Conservation (phyloP, 1,140 invertebrate genomes). For the Aphidius gifuensis region DNA sequence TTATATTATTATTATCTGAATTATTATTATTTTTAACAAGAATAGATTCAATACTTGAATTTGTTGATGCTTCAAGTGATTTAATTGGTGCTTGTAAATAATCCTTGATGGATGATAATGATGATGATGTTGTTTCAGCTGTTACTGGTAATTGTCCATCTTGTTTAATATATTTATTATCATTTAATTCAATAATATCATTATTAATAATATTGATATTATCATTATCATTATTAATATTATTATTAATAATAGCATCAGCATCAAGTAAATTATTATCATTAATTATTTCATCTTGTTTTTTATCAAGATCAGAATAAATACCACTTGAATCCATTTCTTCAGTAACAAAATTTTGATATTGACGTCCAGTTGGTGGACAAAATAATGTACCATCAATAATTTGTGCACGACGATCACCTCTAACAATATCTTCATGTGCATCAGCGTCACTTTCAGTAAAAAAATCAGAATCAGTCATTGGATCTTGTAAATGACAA, state of each 20-base stretch:
- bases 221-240: not conserved
- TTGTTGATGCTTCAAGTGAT: too few species aligned
- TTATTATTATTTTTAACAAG: too few species aligned
- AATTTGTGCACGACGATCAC: slow-evolving; percentile 62
- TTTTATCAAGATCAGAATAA: slow-evolving; percentile 76
- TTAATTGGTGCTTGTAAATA: too few species aligned
- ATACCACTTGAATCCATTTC: slow-evolving; percentile 84
- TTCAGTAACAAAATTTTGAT: slow-evolving; percentile 56
- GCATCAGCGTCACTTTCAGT: slow-evolving; percentile 82
- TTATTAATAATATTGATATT: not conserved
- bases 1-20: too few species aligned
- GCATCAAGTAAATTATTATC: slow-evolving; percentile 27
- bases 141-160: slow-evolving; percentile 20
- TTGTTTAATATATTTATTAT: slow-evolving; percentile 6
- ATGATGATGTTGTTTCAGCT: slow-evolving; percentile 1
- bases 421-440: slow-evolving; percentile 68
- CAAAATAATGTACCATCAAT: slow-evolving; percentile 77
- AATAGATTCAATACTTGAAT: too few species aligned
- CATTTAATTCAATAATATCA: not conserved
- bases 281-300: slow-evolving; percentile 41
- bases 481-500: slow-evolving; percentile 65
- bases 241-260: slow-evolving; percentile 12
- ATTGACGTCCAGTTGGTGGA: slow-evolving; percentile 50
- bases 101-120: slow-evolving; percentile 10
- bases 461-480: slow-evolving; percentile 87